Conservation (phyloP, 2,113 vertebrate genomes). For the Sorex fumeus region DNA sequence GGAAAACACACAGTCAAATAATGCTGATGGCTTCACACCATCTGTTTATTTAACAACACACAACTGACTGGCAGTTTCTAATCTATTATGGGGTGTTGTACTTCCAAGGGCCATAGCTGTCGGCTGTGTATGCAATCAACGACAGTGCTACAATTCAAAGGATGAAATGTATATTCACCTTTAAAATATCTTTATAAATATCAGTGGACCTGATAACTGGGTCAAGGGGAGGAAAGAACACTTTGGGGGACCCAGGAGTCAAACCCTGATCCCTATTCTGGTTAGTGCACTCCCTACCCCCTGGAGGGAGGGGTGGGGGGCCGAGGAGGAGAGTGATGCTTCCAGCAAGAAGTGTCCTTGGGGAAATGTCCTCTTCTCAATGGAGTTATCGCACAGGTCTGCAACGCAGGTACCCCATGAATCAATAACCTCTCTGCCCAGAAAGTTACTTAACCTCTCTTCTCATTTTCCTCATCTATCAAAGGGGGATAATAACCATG, state of each 20-base stretch:
- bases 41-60: too few species aligned
- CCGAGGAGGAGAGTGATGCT: not conserved
- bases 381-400: not conserved
- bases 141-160: accelerated
- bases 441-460: not conserved
- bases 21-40: too few species aligned
- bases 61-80: too few species aligned
- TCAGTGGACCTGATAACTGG: not conserved
- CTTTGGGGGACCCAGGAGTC: not conserved
- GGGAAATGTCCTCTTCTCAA: not conserved
- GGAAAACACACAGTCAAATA: too few species aligned
- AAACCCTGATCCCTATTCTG: not conserved
- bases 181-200: not conserved
- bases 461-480: slow-evolving; percentile 31
- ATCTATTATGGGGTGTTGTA: too few species aligned
- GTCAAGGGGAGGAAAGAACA: not conserved
- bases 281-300: too few species aligned
- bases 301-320: too few species aligned
- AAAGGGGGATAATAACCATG: not conserved
- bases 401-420: accelerated
- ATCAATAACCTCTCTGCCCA: not conserved
- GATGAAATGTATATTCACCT: not conserved
- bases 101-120: not conserved
- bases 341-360: not conserved
- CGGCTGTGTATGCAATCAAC: not conserved